Base-by-base conservation (phyloP, 2,797 vertebrate genomes). In the Poeciliopsis infans region DNA sequence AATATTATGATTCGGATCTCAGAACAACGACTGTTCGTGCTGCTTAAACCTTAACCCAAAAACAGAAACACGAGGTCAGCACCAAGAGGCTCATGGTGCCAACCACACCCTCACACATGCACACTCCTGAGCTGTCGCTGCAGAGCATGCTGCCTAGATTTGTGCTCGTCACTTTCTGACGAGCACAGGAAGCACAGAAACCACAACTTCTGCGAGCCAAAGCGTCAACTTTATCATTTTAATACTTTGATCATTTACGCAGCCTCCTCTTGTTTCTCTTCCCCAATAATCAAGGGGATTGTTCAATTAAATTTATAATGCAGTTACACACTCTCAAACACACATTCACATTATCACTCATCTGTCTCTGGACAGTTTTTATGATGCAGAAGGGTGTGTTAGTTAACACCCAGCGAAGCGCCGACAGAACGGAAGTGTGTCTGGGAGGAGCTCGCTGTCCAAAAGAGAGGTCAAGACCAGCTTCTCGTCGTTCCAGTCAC, bases 381-480 rank as follows among this genome's bases (percentile, higher is more conserved):
- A 66, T 72, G 74, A 76, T 70, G 39, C 18, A 12, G 20, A 12
- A 84, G 87, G 89, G 89, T 55, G 89, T 86, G 89, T 59, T 79
- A 13, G 46, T 10, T 79, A 83, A 92, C 89, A 91, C 86, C 72
- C 70, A 57, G 51, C 36, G 66, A 76, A 47, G 46, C 75, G 41
- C 72, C 74, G 28, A 78, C 41, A 79, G 78, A 87, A 72, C 59
- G 76, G 83, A 90, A 90, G 49, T 79, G 71, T 78, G 51, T 66
- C 11, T 76, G 46, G 49, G 80, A 84, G 83, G 18, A 25, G 61
- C 41, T 45, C 70, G 66, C 39, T 51, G 33, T 51, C 77, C 51
- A 69, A n/a, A 82, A 45, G 39, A 45, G 39, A n/a, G 41, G 55
- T 57, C 28, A 13, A 33, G 3, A 49, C 36, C 25, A 51, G 0